Base-by-base conservation (phyloP, 2,888 invertebrate species). In the Andricus quercusramuli region DNA sequence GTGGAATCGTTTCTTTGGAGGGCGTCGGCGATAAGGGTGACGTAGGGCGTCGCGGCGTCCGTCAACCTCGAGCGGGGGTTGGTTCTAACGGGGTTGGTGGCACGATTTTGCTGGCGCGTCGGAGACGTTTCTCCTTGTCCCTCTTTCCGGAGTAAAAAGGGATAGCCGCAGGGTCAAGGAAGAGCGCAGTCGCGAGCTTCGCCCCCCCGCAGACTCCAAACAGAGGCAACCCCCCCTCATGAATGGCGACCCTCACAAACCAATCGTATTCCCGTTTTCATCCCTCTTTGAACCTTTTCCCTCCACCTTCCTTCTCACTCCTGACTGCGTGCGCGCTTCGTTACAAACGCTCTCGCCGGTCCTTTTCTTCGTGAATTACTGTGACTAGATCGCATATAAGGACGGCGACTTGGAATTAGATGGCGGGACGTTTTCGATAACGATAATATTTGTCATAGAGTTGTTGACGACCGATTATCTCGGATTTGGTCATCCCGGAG, bases 191-290 rank as follows among this genome's bases (percentile, higher is more conserved):
- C 87, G 89, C 88, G 85, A 83, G 80, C 83, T 81, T 85, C 85
- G 85, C 85, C 85, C 86, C 86, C 88, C 86, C 90, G 86, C 89
- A 90, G 91, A 90, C 90, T 91, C 91, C 91, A 88, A 87, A 88
- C 88, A 86, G 90, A 88, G 88, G 87, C 89, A 89, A 89, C 89
- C 89, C 88, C 87, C 89, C 86, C 83, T 85, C 79, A 91, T 91
- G 91, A 92, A 92, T 92, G 92, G 92, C 92, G 92, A 92, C 91
- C 90, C 90, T 91, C 89, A 89, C 92, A 92, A 92, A 92, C 92
- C 92, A 92, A 92, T 92, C 92, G 92, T 92, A 92, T 92, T 92
- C 92, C 91, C 91, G 92, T 92, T 92, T 91, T 89, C 92, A 92
- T 92, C 92, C 92, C 92, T 92, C 92, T 92, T 88, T 85, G 85